These are phyloP conservation scores for Setipinna tenuifilis DNA, from an alignment of 2,797 vertebrate species.

Conservation along the genomic window DNA sequence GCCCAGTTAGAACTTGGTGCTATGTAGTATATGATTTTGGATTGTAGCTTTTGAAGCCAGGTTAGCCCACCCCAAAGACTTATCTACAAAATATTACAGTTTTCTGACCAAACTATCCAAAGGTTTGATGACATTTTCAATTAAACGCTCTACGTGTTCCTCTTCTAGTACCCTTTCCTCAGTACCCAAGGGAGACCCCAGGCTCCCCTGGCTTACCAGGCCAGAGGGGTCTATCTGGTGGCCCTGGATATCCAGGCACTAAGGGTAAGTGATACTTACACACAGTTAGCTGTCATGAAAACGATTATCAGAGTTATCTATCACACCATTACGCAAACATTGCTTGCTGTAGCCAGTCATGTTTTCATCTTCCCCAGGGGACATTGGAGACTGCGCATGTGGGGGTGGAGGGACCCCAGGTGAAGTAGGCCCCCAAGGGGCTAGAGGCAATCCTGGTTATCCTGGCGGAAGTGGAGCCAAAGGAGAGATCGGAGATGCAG, in stretches of 20 bases:
- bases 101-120: not conserved
- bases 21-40: no score
- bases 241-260: conserved; percentile 59
- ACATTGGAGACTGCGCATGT: conserved; percentile 51
- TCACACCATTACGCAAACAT: no score
- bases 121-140: not conserved
- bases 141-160: not conserved
- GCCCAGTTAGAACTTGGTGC: no score
- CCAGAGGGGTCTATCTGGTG: conserved; percentile 58
- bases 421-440: conserved; percentile 37
- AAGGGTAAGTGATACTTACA: conserved; percentile 59
- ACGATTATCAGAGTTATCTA: not conserved
- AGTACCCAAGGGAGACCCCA: conserved; percentile 26
- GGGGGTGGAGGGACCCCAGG: conserved; percentile 40
- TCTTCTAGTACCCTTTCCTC: not conserved
- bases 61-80: no score
- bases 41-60: no score
- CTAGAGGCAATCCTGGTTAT: conserved; percentile 39
- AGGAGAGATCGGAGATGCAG: conserved; percentile 48
- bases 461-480: conserved; percentile 34
- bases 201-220: conserved; percentile 63
- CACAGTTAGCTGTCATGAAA: not conserved
- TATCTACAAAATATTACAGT: not conserved
- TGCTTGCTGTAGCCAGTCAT: not conserved
- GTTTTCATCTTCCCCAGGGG: conserved; percentile 33